These are phyloP conservation scores for Poeciliopsis presidionis DNA, from an alignment of 2,797 vertebrate species.

Conservation along the genomic window DNA sequence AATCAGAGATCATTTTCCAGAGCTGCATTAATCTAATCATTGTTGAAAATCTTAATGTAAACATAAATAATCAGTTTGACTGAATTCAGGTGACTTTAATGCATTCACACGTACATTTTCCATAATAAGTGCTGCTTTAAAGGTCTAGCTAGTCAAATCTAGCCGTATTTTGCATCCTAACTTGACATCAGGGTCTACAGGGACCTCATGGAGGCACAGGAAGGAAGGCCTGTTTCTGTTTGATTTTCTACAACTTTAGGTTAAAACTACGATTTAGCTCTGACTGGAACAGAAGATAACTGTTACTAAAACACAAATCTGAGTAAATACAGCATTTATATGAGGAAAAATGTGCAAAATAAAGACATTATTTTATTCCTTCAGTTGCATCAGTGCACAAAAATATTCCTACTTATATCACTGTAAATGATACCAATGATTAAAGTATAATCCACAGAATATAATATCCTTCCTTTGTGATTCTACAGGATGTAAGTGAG, in stretches of 20 bases:
- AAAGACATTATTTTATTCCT: conserved; percentile 24
- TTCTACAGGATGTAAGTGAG: conserved; percentile 28
- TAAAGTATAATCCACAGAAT: conserved; percentile 25
- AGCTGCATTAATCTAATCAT: too few relatives aligned
- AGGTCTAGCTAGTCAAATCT: conserved; percentile 81
- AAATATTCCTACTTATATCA: conserved; percentile 35
- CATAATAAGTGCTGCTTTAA: conserved; percentile 52
- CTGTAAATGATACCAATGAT: conserved; percentile 16
- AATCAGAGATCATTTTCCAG: too few relatives aligned
- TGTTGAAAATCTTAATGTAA: background rate
- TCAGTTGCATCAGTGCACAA: conserved; percentile 28
- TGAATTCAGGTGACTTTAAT: conserved; percentile 76
- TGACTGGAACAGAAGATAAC: conserved; percentile 39
- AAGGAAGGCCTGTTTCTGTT: conserved; percentile 55
- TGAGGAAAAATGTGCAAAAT: conserved; percentile 32
- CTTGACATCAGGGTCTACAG: conserved; percentile 72
- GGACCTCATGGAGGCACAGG: conserved; percentile 81
- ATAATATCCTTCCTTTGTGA: conserved; percentile 35
- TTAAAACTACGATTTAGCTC: conserved; percentile 44
- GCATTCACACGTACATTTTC: conserved; percentile 70
- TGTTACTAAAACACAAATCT: conserved; percentile 50
- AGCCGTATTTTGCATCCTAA: conserved; percentile 73
- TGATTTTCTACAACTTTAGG: background rate
- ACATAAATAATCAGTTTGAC: background rate
- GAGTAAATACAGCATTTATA: conserved; percentile 39